Percentiles rank a stretch among this genome's conserved stretches.
These are phyloP conservation scores for Apamea epomidion DNA, from an alignment of 2,888 invertebrate species.

Conservation along the genomic window DNA sequence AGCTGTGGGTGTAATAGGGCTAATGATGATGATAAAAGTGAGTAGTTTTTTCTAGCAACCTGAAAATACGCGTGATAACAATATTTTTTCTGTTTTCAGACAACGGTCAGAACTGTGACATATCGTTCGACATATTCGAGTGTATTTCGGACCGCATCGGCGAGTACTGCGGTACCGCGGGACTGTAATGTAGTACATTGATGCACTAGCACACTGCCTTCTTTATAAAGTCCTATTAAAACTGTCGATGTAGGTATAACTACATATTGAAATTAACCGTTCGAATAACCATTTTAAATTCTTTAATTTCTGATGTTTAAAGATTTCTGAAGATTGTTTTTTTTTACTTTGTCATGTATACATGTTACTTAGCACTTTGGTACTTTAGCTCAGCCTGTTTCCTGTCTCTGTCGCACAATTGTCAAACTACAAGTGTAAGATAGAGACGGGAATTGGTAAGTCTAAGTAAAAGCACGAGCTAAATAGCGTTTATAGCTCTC, in stretches of 20 bases:
- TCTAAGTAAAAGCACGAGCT: background rate
- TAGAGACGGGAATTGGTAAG: background rate
- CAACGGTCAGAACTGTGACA: constrained; percentile 93
- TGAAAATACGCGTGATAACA: background rate
- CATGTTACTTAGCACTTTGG: background rate
- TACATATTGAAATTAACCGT: constrained; percentile 39
- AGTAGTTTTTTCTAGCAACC: background rate
- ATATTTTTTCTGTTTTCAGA: constrained; percentile 84
- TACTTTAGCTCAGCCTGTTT: background rate
- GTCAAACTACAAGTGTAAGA: background rate
- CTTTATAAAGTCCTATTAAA: constrained; percentile 11
- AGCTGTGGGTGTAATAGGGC: background rate
- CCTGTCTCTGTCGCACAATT: background rate
- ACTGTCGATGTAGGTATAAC: constrained; percentile 45
- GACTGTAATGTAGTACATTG: constrained; percentile 73
- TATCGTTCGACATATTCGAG: constrained; percentile 95
- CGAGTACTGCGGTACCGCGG: constrained; percentile 92
- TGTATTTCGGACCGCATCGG: constrained; percentile 95
- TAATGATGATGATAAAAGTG: too few relatives aligned
- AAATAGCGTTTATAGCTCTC: background rate
- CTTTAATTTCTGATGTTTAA: background rate
- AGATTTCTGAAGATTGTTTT: background rate
- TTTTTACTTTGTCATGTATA: background rate
- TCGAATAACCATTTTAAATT: constrained; percentile 37
- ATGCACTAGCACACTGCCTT: constrained; percentile 25